Conservation (phyloP, 2,888 invertebrate species). For the Salpingus planirostris region DNA sequence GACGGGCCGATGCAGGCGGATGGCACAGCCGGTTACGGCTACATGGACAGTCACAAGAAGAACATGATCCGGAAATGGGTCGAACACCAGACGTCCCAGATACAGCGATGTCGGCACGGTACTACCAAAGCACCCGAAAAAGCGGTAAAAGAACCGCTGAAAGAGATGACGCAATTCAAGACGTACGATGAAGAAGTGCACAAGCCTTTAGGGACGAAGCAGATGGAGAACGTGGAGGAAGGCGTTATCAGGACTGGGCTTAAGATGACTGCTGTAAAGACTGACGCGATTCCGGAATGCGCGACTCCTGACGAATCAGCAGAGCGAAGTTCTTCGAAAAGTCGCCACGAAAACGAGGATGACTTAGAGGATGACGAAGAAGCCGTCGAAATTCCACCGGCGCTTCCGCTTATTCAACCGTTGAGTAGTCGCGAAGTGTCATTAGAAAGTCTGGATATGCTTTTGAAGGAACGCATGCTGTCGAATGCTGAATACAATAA, state of each 20-base stretch:
- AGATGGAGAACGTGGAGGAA: slow-evolving; percentile 51
- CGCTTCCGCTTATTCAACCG: slow-evolving; percentile 68
- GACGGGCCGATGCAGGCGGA: slow-evolving; percentile 80
- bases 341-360: slow-evolving; percentile 45
- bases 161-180: slow-evolving; percentile 57
- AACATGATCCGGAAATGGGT: slow-evolving; percentile 92
- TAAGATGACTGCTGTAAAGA: slow-evolving; percentile 33
- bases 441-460: slow-evolving; percentile 70
- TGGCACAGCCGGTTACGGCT: slow-evolving; percentile 66
- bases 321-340: slow-evolving; percentile 8
- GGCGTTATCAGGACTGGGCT: slow-evolving; percentile 53
- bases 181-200: slow-evolving; percentile 44
- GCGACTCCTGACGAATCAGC: slow-evolving; percentile 33
- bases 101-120: slow-evolving; percentile 52
- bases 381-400: slow-evolving; percentile 71
- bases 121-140: slow-evolving; percentile 11
- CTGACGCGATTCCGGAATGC: slow-evolving; percentile 35
- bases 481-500: slow-evolving; percentile 39
- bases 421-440: slow-evolving; percentile 74
- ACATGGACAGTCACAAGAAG: slow-evolving; percentile 88
- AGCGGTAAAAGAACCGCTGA: slow-evolving; percentile 29
- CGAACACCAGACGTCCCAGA: slow-evolving; percentile 79
- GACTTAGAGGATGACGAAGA: slow-evolving; percentile 74
- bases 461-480: slow-evolving; percentile 61
- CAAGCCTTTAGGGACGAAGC: slow-evolving; percentile 45